Evolutionary conservation across 2,888 invertebrate species (phyloP), one percentile per base, ranked within the genome.

Genomic region (Notodonta ziczac): DNA sequence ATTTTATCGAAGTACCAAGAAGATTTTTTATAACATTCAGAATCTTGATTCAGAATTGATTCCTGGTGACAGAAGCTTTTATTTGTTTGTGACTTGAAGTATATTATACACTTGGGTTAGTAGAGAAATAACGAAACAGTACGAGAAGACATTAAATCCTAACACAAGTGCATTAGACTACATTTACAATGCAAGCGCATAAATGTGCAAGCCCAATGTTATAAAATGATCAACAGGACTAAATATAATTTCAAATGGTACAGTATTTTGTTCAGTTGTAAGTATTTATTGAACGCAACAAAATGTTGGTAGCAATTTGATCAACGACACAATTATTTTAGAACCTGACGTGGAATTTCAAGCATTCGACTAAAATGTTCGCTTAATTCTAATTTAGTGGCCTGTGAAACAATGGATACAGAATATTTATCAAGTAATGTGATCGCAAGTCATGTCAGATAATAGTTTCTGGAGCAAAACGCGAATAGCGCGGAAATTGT

Each of bases 341-440:
- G 53, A 53, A 44, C 59, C 58, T 54, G 46, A 46, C n/a, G 56
- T 56, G 58, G 66, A 69, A 74, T 67, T 68, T 46, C 56, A 60
- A 66, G 56, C 57, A 63, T 50, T 44, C 58, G 53, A 63, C 58
- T 58, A 59, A 56, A 56, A 55, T 58, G 62, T 57, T 54, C 62
- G 59, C 62, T 55, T 60, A 60, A 40, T 57, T 60, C 69, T 67
- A 56, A 75, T 71, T 71, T 60, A 73, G 69, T 52, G 53, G 54
- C 67, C 62, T 62, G 63, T 65, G 56, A 64, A 62, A 67, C 68
- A 67, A 62, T 60, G 39, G 55, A 40, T 39, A 40, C 8, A n/a
- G 35, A 35, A 14, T 48, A 58, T 42, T 56, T 42, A 13, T 13
- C 0, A n/a, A 12, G 8, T 14, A 6, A 52, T 46, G 48, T 13